A percentile compares a stretch with the other conserved stretches of the same genome.
Conservation (phyloP, 1,140 invertebrate species). For the Diorhabda carinulata region DNA sequence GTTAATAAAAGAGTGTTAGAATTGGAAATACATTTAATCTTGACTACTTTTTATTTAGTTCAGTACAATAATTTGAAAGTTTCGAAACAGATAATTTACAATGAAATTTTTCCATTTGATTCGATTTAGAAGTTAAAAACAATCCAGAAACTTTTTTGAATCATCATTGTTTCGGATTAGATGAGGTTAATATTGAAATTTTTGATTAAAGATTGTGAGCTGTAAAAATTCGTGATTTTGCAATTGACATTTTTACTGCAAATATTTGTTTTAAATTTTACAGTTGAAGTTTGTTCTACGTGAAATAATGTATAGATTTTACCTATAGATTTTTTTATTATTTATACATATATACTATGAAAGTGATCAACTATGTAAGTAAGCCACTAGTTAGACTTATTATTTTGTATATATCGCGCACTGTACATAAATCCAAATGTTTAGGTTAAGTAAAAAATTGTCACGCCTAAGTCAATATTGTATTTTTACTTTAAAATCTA, state of each 20-base stretch:
- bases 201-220: no score
- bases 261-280: conserved; percentile 23
- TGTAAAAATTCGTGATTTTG: no score
- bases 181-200: no score
- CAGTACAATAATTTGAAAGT: no score
- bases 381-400: conserved; percentile 2
- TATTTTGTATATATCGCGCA: conserved; percentile 40
- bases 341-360: conserved; percentile 27
- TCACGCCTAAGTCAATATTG: conserved; percentile 16
- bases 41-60: no score
- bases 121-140: no score
- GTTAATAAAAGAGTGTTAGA: no score
- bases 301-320: conserved; percentile 15
- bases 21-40: no score
- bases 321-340: conserved; percentile 6
- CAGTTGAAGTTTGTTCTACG: conserved; percentile 29
- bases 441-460: conserved; percentile 13
- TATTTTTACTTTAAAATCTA: conserved; percentile 14
- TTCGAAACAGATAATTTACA: no score
- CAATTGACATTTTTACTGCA: conserved; percentile 20
- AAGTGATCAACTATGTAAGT: background rate
- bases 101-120: no score
- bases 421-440: conserved; percentile 29
- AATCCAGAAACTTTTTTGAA: no score
- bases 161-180: no score